Base-by-base conservation (phyloP, 2,888 invertebrate genomes). In the Philereme transversata region DNA sequence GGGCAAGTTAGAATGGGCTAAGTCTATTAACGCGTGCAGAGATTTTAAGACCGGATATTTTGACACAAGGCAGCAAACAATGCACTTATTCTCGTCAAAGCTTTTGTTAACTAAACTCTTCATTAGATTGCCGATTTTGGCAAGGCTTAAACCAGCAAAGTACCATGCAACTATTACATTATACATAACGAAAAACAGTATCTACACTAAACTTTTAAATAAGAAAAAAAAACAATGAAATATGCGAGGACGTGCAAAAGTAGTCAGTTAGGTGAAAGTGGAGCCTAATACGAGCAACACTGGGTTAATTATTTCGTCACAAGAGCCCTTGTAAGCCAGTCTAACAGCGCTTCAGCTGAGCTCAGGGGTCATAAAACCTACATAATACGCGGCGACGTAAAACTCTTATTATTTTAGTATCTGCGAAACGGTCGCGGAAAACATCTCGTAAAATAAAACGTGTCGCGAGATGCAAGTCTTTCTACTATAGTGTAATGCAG, bases 371-470 rank as follows among this genome's bases (percentile, higher is more conserved):
- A 88, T 89, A 90, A 91, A 92, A 88, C 87, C 86, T 83, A 88
- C 87, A 87, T 90, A 89, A 90, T 90, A 87, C 85, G 88, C 82
- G 88, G 85, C 80, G 83, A 88, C 89, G 82, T 89, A 88, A 89
- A 90, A 89, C 83, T 89, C 88, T 90, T 90, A 91, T 90, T 91
- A 91, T 91, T 90, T 90, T 89, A 90, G 89, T 90, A 90, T 90
- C 90, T 89, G 89, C 82, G 86, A 90, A 90, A 88, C 84, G 83
- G 87, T 85, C 83, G 85, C 81, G 81, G 84, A 85, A 88, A 88
- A 89, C 89, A 90, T 87, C 82, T 88, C 89, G 85, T 90, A 88
- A 90, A 90, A 90, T 86, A 87, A 86, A 88, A 88, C 83, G 84
- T 84, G 85, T 84, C 83, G 78, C 81, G 72, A 81, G 83, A 85